Evolutionary conservation across 2,113 vertebrate genomes (phyloP), one percentile per base, ranked within the genome.

Genomic region (Upupa epops): DNA sequence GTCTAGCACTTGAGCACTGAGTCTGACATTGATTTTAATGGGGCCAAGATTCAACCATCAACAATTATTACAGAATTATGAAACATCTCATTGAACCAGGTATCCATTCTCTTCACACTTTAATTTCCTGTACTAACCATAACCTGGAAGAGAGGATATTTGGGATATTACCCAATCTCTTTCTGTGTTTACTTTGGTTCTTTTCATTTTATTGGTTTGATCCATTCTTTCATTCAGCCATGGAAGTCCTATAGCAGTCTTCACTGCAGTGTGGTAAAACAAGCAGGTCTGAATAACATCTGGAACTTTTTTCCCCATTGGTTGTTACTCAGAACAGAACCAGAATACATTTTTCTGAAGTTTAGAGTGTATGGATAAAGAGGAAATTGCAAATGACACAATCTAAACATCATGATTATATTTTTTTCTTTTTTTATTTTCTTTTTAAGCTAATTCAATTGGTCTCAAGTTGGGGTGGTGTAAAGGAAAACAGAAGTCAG

Each of bases 91-190:
- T 66, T 89, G 92, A 92, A 70, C 52, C 26, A 76, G 71, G 55
- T 56, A 90, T 68, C 55, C 74, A 94, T 48, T n/a, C 48, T 87
- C 60, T 93, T 94, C 89, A 85, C 82, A 89, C 79, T 95, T 96
- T 95, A 95, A 95, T 94, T 96, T 96, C 89, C 95, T 94, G 89
- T 89, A 52, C 42, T 70, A 89, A 51, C 74, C 78, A 92, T 73
- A 83, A 83, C 59, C 42, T 94, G 52, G 74, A 80, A 90, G 26
- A 76, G 11, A 55, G 24, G 37, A 66, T 89, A 83, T 89, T 84
- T 91, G 72, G 78, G 63, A 51, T 66, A 10, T 26, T 52, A 68
- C 32, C 42, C 26, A 70, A 51, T 37, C 17, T 75, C 21, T 40
- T 36, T 29, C 48, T 81, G 36, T 55, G n/a, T 76, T 92, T 60